phyloP scores from a whole-genome alignment of 2,888 invertebrate genomes.

The Chelonus formosanus region DNA sequence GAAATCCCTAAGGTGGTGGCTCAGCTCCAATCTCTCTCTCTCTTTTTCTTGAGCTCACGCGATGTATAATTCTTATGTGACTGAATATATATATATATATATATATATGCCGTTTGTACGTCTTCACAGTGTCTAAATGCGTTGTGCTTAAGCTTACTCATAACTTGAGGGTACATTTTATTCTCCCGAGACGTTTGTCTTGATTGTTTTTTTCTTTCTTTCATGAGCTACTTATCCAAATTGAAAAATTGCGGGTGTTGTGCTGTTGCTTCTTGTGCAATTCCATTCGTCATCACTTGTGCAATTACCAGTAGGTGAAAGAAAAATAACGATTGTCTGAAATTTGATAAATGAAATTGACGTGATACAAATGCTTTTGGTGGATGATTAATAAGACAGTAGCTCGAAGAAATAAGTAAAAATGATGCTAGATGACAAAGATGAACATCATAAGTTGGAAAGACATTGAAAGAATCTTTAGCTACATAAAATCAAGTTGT shows the following conservation, averaged over 20 bases:
- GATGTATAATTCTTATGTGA: constrained; percentile 44
- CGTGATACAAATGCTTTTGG: constrained; percentile 38
- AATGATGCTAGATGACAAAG: no score
- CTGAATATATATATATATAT: background rate
- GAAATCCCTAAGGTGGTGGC: constrained; percentile 30
- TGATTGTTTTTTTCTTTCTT: constrained; percentile 2
- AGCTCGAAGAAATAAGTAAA: background rate
- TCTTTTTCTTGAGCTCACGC: constrained; percentile 45
- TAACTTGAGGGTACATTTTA: background rate
- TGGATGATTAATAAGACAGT: constrained; percentile 36
- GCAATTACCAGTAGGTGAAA: constrained; percentile 37
- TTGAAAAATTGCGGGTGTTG: constrained; percentile 40
- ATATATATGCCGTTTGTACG: constrained; percentile 9
- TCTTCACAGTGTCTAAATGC: constrained; percentile 23
- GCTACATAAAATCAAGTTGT: background rate
- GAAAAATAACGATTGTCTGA: constrained; percentile 29
- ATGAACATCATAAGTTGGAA: background rate
- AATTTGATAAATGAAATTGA: constrained; percentile 42
- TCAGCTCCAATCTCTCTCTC: constrained; percentile 11
- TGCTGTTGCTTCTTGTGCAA: constrained; percentile 14
- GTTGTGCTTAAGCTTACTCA: background rate
- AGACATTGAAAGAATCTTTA: background rate
- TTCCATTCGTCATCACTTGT: constrained; percentile 25
- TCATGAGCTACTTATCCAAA: constrained; percentile 33
- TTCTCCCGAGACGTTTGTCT: no score